Base-by-base conservation (phyloP, 2,888 invertebrate species). In the Morinoia aosen region DNA sequence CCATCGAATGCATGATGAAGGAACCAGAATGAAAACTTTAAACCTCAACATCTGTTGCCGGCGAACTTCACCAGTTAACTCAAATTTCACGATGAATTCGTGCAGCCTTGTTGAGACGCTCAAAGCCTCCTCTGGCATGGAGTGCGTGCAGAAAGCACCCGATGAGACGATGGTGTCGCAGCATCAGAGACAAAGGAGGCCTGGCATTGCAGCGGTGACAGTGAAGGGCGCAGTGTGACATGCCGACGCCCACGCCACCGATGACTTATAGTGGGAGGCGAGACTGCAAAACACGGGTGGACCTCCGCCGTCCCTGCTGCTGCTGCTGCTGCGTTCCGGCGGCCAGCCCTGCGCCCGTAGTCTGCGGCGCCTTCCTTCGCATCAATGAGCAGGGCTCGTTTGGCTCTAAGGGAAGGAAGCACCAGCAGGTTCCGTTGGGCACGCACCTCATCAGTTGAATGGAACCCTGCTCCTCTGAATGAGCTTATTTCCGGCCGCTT, bases 241-340 rank as follows among this genome's bases (percentile, higher is more conserved):
- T 93, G 93, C 57, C 93, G 57, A 56, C 93, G 93, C 93, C 93
- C 93, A 93, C 93, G 48, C 93, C 57, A 57, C 48, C 93, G 33
- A 93, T 93, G 93, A 93, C 57, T 93, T 93, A 93, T 93, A 57
- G 93, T 93, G 93, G 57, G 93, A 48, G 57, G 93, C 57, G 57
- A 57, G 93, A n/a, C 57, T 93, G 57, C 93, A 93, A 93, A 93
- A 93, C 93, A 93, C 93, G 93, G 93, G 57, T 57, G 93, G 93
- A 93, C 93, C 57, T 39, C 11, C 48, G 93, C 40, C 76, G 76
- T 33, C 25, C 8, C 76, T 61, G 61, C 61, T 33, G 76, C 25
- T 33, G 76, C 76, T 76, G 76, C 76, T 76, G 76, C 76, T 25
- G 76, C 76, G 76, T 76, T 76, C 76, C 76, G 25, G 76, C 76